Evolutionary conservation across 2,888 invertebrate species (phyloP).

Genomic region (Graphium colonna): DNA sequence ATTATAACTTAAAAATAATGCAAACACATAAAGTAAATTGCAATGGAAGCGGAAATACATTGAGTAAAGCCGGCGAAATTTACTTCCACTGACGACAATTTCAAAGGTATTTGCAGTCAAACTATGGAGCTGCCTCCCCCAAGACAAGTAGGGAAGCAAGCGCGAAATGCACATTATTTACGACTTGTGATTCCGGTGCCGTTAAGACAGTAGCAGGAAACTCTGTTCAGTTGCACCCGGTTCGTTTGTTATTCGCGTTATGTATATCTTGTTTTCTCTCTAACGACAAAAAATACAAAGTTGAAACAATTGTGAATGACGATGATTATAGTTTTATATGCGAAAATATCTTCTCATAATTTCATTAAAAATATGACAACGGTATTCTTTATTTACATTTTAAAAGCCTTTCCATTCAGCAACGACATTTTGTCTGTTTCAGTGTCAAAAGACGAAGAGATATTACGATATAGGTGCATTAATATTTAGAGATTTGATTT

Average conservation of each 20-base stretch:
- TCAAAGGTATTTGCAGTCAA: slow-evolving; percentile 37
- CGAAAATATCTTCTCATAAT: no score
- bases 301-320: not conserved
- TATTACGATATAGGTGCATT: no score
- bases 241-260: slow-evolving; percentile 35
- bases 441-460: no score
- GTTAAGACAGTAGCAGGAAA: slow-evolving; percentile 53
- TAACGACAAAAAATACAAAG: not conserved
- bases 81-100: slow-evolving; percentile 46
- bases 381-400: no score
- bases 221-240: slow-evolving; percentile 47
- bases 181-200: slow-evolving; percentile 64
- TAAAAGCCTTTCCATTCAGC: no score
- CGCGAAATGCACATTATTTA: slow-evolving; percentile 66
- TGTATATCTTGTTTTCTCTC: no score
- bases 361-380: no score
- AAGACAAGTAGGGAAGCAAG: slow-evolving; percentile 62
- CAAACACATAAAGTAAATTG: not conserved
- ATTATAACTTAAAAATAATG: not conserved
- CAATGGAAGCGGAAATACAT: not conserved
- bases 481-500: no score
- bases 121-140: slow-evolving; percentile 36
- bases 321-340: no score
- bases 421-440: no score
- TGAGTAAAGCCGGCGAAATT: slow-evolving; percentile 23